Conservation (phyloP, 2,888 invertebrate species). For the Thera britannica region DNA sequence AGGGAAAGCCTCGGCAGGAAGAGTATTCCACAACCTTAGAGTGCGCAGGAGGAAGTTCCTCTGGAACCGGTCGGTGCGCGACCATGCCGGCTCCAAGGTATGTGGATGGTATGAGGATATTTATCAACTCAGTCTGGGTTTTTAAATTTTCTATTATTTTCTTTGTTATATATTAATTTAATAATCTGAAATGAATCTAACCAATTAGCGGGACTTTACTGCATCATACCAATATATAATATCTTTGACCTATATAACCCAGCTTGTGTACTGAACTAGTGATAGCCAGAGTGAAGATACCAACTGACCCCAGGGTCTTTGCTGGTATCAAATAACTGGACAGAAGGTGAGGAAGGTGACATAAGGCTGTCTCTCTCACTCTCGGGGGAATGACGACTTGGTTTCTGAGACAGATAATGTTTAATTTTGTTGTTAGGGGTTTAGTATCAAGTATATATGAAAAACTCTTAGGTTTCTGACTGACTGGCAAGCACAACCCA, state of each 20-base stretch:
- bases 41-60: too few species aligned
- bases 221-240: not conserved
- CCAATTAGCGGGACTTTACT: not conserved
- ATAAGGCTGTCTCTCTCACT: conserved; percentile 3
- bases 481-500: not conserved
- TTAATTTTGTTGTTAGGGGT: not conserved
- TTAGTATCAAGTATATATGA: not conserved
- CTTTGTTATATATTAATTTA: too few species aligned
- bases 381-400: not conserved
- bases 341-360: not conserved
- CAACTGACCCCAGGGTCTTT: conserved; percentile 11
- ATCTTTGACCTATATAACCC: conserved; percentile 26
- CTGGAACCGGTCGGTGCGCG: too few species aligned
- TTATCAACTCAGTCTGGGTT: too few species aligned
- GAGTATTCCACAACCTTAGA: too few species aligned
- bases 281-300: conserved; percentile 25
- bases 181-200: too few species aligned
- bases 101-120: too few species aligned
- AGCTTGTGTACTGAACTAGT: conserved; percentile 31
- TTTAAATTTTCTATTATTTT: too few species aligned
- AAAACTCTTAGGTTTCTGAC: too few species aligned
- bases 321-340: not conserved
- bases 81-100: too few species aligned
- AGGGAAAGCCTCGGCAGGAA: too few species aligned
- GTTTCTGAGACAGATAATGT: not conserved